phyloP scores from a whole-genome alignment of 2,888 invertebrate genomes.

The Stomorhina lunata region DNA sequence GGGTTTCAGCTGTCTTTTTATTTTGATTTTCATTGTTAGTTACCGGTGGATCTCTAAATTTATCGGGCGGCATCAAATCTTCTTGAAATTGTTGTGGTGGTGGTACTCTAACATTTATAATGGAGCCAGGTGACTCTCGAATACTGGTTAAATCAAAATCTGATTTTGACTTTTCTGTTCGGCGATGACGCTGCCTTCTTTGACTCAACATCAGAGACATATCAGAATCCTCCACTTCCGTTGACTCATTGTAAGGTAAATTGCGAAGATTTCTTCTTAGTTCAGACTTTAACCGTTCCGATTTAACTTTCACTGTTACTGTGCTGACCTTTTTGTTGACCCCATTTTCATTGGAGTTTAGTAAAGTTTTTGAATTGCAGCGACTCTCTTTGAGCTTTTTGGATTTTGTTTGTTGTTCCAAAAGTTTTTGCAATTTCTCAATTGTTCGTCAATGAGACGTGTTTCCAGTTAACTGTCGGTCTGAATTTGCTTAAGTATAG shows the following conservation, averaged over 20 bases:
- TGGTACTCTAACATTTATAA: conserved; percentile 83
- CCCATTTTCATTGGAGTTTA: conserved; percentile 68
- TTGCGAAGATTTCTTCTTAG: conserved; percentile 67
- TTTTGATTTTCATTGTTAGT: conserved; percentile 31
- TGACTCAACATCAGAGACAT: conserved; percentile 68
- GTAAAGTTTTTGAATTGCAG: conserved; percentile 69
- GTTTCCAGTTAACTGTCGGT: conserved; percentile 72
- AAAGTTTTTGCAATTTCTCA: conserved; percentile 84
- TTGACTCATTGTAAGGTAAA: conserved; percentile 73
- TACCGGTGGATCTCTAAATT: conserved; percentile 82
- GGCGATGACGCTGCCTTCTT: conserved; percentile 70
- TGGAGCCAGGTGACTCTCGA: conserved; percentile 79
- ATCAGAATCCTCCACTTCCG: conserved; percentile 75
- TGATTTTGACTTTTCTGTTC: conserved; percentile 82
- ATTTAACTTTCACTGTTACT: conserved; percentile 74
- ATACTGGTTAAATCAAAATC: conserved; percentile 83
- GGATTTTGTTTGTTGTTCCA: conserved; percentile 75
- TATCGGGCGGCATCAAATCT: conserved; percentile 88
- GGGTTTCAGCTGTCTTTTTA: conserved; percentile 14
- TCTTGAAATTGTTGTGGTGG: conserved; percentile 93
- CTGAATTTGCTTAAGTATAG: conserved; percentile 71
- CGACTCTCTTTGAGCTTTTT: conserved; percentile 67
- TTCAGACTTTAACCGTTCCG: conserved; percentile 70
- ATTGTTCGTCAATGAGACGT: conserved; percentile 84
- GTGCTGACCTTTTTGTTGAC: conserved; percentile 76